phyloP scores from a whole-genome alignment of 2,888 invertebrate genomes.

The Stomorhina lunata region DNA sequence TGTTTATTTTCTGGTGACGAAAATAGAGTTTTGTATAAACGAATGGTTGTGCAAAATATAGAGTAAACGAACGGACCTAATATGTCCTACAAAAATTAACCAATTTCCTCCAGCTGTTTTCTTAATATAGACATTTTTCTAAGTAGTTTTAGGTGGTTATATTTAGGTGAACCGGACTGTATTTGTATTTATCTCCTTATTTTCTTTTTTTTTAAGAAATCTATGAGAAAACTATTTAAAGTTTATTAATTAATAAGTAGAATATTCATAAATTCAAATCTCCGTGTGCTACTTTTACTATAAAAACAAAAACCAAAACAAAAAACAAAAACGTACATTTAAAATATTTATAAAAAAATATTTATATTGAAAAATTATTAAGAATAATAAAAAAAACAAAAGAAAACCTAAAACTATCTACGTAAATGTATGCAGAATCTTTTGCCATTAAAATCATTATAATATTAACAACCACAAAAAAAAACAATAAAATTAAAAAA shows the following conservation, averaged over 20 bases:
- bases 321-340: constrained; percentile 38
- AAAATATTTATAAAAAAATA: constrained; percentile 57
- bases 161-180: too few species aligned
- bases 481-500: constrained; percentile 37
- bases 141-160: too few species aligned
- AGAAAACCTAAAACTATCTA: constrained; percentile 60
- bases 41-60: too few species aligned
- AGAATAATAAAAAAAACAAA: constrained; percentile 50
- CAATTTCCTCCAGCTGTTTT: too few species aligned
- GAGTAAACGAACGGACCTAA: too few species aligned
- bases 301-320: constrained; percentile 55
- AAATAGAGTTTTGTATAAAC: too few species aligned
- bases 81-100: too few species aligned
- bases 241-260: constrained; percentile 63
- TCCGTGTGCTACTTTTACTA: constrained; percentile 75
- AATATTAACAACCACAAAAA: constrained; percentile 2
- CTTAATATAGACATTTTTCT: too few species aligned
- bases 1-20: too few species aligned
- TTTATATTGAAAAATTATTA: constrained; percentile 29
- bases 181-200: not conserved
- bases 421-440: constrained; percentile 62
- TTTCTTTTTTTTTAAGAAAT: constrained; percentile 23
- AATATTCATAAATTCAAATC: constrained; percentile 70
- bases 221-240: constrained; percentile 58
- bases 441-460: constrained; percentile 45